These are phyloP conservation scores for Panthera uncia DNA, from an alignment of 2,113 vertebrate genomes.

Conservation along the genomic window DNA sequence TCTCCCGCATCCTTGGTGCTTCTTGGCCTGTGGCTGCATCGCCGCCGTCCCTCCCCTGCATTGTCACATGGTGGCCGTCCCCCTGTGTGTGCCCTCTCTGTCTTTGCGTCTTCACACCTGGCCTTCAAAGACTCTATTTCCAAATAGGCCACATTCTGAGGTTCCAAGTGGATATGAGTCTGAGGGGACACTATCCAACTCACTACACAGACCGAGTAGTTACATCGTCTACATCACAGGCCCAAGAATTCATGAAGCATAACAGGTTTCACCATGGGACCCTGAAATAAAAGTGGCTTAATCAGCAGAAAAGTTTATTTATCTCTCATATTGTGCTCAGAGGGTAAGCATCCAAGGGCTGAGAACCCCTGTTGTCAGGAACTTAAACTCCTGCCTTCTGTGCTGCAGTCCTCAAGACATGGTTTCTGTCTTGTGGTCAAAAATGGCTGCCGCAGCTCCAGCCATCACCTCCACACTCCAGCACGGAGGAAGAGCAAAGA, in stretches of 20 bases:
- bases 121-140: background rate
- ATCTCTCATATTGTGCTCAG: fast-evolving
- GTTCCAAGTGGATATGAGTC: background rate
- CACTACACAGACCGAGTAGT: background rate
- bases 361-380: background rate
- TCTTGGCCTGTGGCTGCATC: too few relatives aligned
- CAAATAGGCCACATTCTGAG: background rate
- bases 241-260: background rate
- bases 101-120: background rate
- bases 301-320: background rate
- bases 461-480: background rate
- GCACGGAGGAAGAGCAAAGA: background rate
- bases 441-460: background rate
- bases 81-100: too few relatives aligned
- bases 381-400: background rate
- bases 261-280: background rate
- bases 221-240: background rate
- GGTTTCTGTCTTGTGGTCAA: background rate
- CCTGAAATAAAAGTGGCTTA: background rate
- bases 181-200: background rate
- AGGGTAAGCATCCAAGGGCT: background rate
- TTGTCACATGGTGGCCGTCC: background rate
- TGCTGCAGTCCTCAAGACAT: background rate
- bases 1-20: background rate
- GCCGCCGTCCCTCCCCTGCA: background rate